Conservation (phyloP, 2,113 vertebrate species). For the Anthoscopus minutus region DNA sequence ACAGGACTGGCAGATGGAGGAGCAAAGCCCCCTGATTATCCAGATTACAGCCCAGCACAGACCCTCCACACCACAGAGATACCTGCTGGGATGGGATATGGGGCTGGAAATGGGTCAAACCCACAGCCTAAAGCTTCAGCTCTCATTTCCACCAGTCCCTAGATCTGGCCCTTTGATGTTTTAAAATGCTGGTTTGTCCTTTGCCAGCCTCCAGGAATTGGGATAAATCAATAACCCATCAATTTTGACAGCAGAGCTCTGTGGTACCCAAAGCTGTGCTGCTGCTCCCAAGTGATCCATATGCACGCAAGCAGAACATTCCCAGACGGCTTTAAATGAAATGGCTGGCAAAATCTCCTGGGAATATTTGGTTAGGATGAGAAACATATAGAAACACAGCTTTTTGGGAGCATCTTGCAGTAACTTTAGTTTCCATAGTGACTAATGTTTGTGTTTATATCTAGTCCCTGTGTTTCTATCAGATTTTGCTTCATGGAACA, state of each 20-base stretch:
- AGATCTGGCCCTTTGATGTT: background rate
- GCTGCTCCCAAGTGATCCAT: background rate
- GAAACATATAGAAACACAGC: conserved; percentile 40
- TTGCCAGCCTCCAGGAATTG: background rate
- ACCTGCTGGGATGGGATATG: background rate
- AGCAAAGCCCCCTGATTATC: background rate
- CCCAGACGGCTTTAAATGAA: background rate
- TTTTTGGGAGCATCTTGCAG: conserved; percentile 20
- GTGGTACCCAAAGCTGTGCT: background rate
- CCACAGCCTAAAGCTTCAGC: background rate
- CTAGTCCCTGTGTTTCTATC: conserved; percentile 61
- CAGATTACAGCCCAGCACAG: background rate
- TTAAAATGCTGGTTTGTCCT: background rate
- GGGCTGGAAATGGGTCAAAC: background rate
- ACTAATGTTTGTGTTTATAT: conserved; percentile 76
- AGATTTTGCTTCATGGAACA: conserved; percentile 62
- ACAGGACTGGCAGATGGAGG: background rate
- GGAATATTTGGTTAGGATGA: conserved; percentile 12
- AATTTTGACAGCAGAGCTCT: background rate
- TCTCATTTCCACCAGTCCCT: background rate
- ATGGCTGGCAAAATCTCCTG: conserved; percentile 12
- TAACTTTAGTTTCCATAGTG: conserved; percentile 72
- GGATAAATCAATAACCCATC: background rate
- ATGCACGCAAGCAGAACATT: background rate
- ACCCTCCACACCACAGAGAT: background rate